Evolutionary conservation across 2,888 invertebrate species (phyloP).

Genomic region (Hyposoter didymator): DNA sequence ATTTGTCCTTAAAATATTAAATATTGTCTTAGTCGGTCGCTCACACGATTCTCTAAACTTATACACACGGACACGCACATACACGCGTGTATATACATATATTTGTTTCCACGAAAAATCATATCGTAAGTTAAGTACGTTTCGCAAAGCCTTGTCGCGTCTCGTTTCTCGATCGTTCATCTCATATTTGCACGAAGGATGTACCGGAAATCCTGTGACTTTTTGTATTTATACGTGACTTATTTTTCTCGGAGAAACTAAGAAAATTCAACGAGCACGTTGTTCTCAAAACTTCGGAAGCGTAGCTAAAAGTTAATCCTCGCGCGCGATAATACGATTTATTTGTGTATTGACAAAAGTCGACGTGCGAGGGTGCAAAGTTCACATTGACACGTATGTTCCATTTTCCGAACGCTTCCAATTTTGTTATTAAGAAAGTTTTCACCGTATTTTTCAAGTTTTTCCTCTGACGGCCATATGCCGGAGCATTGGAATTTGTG

Average conservation of each 20-base stretch:
- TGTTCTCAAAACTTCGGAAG: slow-evolving; percentile 27
- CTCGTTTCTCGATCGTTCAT: slow-evolving; percentile 45
- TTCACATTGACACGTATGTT: neutral
- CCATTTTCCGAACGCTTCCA: neutral
- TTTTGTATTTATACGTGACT: slow-evolving; percentile 38
- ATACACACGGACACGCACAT: neutral
- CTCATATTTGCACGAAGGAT: slow-evolving; percentile 63
- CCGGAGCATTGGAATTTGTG: neutral
- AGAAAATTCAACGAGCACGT: neutral
- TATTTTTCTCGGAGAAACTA: slow-evolving; percentile 5
- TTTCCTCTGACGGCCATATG: neutral
- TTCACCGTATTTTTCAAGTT: neutral
- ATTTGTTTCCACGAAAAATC: slow-evolving; percentile 56
- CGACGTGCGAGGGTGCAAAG: neutral
- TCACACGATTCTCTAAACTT: slow-evolving; percentile 28
- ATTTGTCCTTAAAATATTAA: slow-evolving; percentile 77
- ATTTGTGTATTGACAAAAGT: neutral
- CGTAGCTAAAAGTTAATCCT: neutral
- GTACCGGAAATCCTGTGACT: slow-evolving; percentile 64
- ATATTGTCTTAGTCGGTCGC: slow-evolving; percentile 74
- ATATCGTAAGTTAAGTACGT: slow-evolving; percentile 30
- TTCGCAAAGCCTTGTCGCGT: slow-evolving; percentile 26
- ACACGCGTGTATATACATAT: neutral
- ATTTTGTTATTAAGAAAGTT: neutral
- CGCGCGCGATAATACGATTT: neutral